Conservation (phyloP, 2,113 vertebrate species). For the Oryzias melastigma region DNA sequence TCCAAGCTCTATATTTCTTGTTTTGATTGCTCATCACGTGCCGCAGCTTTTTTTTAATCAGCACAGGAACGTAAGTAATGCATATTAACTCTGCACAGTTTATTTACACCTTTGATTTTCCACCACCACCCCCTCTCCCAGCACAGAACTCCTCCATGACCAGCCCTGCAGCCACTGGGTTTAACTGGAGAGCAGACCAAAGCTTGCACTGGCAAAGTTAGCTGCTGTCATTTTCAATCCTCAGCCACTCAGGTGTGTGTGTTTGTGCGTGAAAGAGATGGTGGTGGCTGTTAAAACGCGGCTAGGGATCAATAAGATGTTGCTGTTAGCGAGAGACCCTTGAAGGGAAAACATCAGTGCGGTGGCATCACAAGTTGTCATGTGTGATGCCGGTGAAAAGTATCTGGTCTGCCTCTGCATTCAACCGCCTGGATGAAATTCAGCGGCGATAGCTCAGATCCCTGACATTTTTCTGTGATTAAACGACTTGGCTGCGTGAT, state of each 20-base stretch:
- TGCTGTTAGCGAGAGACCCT: conserved; percentile 66
- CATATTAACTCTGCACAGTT: conserved; percentile 56
- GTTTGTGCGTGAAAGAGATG: conserved; percentile 47
- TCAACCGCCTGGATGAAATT: conserved; percentile 49
- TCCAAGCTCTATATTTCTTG: conserved; percentile 68
- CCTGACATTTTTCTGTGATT: conserved; percentile 49
- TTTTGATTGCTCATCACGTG: conserved; percentile 66
- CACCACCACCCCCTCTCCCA: conserved; percentile 24
- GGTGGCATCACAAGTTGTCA: conserved; percentile 71
- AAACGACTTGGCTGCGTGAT: conserved; percentile 63
- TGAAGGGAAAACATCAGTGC: conserved; percentile 59
- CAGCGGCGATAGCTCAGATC: conserved; percentile 45
- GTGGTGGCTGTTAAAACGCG: conserved; percentile 66
- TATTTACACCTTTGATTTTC: conserved; percentile 53
- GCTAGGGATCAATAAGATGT: conserved; percentile 69
- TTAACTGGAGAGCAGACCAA: conserved; percentile 41
- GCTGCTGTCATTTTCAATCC: conserved; percentile 54
- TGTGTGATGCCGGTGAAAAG: conserved; percentile 62
- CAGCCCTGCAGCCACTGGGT: conserved; percentile 16
- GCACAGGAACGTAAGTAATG: conserved; percentile 40
- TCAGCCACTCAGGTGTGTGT: conserved; percentile 57
- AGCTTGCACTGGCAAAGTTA: conserved; percentile 32
- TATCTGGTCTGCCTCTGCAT: conserved; percentile 45
- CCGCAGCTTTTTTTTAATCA: conserved; percentile 58
- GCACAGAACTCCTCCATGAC: conserved; percentile 21